A percentile compares a stretch with the other conserved stretches of the same genome.
These are phyloP conservation scores for Lasioglossum villosulum DNA, from an alignment of 2,888 invertebrate species.

Conservation along the genomic window DNA sequence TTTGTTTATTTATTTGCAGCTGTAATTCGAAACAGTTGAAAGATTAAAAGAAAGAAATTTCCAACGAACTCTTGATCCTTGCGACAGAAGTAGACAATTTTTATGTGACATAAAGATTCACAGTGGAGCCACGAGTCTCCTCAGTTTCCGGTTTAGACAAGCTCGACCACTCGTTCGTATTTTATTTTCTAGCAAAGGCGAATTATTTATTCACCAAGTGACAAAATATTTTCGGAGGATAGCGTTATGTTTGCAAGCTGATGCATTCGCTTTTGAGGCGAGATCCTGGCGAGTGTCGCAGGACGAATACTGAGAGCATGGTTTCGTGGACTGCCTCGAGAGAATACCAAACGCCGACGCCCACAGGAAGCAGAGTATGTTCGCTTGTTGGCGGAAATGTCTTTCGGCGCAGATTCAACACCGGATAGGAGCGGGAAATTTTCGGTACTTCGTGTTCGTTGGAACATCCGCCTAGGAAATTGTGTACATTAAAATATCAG, in stretches of 20 bases:
- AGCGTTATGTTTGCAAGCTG: neutral
- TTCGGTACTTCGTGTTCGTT: neutral
- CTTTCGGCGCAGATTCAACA: neutral
- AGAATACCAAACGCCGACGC: slow-evolving; percentile 47
- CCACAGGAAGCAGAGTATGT: slow-evolving; percentile 38
- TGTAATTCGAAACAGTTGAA: too few species aligned
- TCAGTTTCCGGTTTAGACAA: neutral
- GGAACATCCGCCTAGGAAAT: neutral
- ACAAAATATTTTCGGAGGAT: neutral
- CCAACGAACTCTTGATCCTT: neutral
- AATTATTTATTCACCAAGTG: neutral
- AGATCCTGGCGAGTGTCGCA: neutral
- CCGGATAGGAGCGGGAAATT: neutral
- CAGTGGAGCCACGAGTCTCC: neutral
- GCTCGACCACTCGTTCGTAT: neutral
- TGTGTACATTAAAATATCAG: neutral
- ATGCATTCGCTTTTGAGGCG: neutral
- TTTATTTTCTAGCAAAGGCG: neutral
- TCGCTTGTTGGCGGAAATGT: slow-evolving; percentile 10
- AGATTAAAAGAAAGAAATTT: neutral
- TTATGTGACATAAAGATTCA: neutral
- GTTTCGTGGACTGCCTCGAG: slow-evolving; percentile 36
- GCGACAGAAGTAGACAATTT: neutral
- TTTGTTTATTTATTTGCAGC: too few species aligned
- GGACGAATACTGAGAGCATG: slow-evolving; percentile 45